These are phyloP conservation scores for Echeneis naucrates DNA, from an alignment of 2,797 vertebrate species.

Conservation along the genomic window DNA sequence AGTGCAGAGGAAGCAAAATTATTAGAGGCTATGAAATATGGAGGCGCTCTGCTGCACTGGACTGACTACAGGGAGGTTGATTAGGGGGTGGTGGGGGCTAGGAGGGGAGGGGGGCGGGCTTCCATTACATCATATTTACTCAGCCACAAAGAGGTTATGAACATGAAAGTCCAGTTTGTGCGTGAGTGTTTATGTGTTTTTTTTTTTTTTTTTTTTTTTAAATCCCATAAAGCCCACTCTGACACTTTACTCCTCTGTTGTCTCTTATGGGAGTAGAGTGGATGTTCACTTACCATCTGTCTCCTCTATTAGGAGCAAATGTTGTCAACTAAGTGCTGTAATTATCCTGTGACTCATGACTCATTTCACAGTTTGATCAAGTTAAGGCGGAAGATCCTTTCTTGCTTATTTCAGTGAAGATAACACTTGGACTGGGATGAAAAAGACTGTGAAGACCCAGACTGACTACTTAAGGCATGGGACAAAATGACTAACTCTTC, in stretches of 20 bases:
- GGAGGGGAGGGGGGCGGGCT: constrained; percentile 13
- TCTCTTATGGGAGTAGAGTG: constrained; percentile 61
- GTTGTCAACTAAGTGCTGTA: constrained; percentile 62
- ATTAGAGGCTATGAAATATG: constrained; percentile 66
- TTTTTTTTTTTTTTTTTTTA: no score
- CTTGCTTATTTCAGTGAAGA: constrained; percentile 60
- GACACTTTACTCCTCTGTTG: constrained; percentile 53
- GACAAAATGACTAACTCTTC: constrained; percentile 48
- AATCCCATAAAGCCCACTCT: constrained; percentile 39
- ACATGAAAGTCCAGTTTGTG: constrained; percentile 47
- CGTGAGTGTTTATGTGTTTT: constrained; percentile 6
- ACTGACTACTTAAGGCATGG: constrained; percentile 49
- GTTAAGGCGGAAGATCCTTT: constrained; percentile 66
- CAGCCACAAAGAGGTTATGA: constrained; percentile 42
- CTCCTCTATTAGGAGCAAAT: constrained; percentile 67
- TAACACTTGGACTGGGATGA: constrained; percentile 58
- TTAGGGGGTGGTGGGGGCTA: constrained; percentile 6
- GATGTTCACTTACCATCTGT: constrained; percentile 69
- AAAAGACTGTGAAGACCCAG: constrained; percentile 49
- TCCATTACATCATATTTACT: constrained; percentile 41
- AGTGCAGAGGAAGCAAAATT: constrained; percentile 53
- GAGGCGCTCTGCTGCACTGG: constrained; percentile 46
- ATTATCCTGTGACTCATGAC: constrained; percentile 69
- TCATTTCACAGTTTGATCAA: constrained; percentile 72
- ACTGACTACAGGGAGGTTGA: constrained; percentile 46